Evolutionary conservation across 2,797 vertebrate species (phyloP).

Genomic region (Chloroceryle amazona): DNA sequence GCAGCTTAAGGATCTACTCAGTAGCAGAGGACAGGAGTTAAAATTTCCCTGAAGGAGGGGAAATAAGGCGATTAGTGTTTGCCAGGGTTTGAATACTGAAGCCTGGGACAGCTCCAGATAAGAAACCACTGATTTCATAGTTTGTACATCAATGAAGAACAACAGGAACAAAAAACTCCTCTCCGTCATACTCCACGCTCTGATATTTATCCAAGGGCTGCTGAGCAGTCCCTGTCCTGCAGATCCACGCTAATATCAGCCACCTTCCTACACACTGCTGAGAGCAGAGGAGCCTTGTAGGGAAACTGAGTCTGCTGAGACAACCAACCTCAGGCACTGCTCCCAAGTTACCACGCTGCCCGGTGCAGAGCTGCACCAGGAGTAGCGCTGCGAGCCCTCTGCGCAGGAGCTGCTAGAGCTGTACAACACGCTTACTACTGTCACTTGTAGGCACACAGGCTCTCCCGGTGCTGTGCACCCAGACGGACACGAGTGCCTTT

Average conservation of each 20-base stretch:
- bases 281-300: accelerated
- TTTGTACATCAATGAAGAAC: neutral
- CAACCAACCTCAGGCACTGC: accelerated
- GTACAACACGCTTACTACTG: accelerated
- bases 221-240: neutral
- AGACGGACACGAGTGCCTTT: neutral
- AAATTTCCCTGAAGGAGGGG: neutral
- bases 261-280: accelerated
- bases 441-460: accelerated
- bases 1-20: neutral
- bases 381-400: accelerated
- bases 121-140: neutral
- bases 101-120: neutral
- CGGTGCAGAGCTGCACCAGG: neutral
- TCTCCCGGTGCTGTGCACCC: accelerated
- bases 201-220: neutral
- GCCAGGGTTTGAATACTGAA: neutral
- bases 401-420: accelerated
- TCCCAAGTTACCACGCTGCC: accelerated
- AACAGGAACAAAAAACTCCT: neutral
- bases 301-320: neutral
- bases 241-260: accelerated
- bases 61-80: neutral
- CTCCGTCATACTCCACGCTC: accelerated
- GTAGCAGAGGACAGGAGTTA: neutral